Evolutionary conservation across 23 tunicate genomes (phyloP), one percentile per base, ranked within the genome.

Genomic region (Corella eumyota): DNA sequence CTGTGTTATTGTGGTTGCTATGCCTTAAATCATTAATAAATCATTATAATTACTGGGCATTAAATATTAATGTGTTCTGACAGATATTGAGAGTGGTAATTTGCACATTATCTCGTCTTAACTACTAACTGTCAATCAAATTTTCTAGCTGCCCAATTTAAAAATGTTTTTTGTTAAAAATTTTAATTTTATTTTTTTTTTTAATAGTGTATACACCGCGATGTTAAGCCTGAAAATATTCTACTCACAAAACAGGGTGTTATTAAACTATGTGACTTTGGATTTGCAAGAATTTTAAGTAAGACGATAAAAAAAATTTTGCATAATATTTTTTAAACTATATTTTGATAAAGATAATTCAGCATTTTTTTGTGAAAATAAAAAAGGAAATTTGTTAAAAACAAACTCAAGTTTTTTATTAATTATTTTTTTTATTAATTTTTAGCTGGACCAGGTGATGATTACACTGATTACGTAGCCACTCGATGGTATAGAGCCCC

Each of bases 401-500:
- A 27, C 23, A 51, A 51, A 51, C 5, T 51, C 23, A 51, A n/a
- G 5, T 7, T 51, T n/a, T 51, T 51, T 51, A 6, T 51, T 5
- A 5, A n/a, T 51, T 1, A 40, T 9, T 40, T 40, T 9, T 0
- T 17, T 0, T 0, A 35, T 27, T 55, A 6, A 25, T 59, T 52
- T 69, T 36, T 75, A 88, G 96, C 96, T 58, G 96, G 96, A 2
- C 98, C 98, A 13, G 98, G 98, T 7, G 98, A 92, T 45, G 93
- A 82, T 38, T 92, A 81, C 64, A 92, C 98, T 20, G 98, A 92
- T 54, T 92, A 92, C 57, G 98, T 92, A 19, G 98, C 98, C 65
- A 92, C 98, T 25, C 50, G 98, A 19, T 92, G 98, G 98, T 92
- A 92, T 52, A 48, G 98, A 30, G 93, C 98, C 6, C 98, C 98